Conservation (phyloP, 2,113 vertebrate genomes). For the Notarius lentiginosus region DNA sequence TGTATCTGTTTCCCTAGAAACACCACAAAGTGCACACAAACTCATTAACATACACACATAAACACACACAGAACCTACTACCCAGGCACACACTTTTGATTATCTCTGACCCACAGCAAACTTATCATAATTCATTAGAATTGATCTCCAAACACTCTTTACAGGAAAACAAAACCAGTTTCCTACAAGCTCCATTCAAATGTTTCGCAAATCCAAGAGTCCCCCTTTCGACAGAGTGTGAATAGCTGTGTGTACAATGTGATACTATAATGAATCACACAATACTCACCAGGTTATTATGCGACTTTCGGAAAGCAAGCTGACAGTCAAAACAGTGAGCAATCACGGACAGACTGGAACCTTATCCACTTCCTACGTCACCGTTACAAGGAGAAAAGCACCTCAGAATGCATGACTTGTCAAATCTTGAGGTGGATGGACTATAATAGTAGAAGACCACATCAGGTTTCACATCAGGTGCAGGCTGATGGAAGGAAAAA, state of each 20-base stretch:
- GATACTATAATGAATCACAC: neutral
- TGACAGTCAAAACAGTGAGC: neutral
- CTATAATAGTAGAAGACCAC: neutral
- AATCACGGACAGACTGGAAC: neutral
- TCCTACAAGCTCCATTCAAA: neutral
- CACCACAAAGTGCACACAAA: slow-evolving; percentile 72
- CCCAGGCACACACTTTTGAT: slow-evolving; percentile 3
- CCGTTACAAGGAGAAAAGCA: neutral
- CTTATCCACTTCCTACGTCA: too few species aligned
- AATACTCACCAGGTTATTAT: neutral
- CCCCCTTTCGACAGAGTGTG: neutral
- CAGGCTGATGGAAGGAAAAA: neutral
- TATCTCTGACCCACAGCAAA: neutral
- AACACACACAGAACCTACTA: neutral
- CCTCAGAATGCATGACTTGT: neutral
- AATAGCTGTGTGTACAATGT: neutral
- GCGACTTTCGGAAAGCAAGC: neutral
- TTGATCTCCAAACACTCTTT: neutral
- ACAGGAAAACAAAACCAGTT: neutral
- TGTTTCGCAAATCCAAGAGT: neutral
- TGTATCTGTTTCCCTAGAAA: slow-evolving; percentile 70
- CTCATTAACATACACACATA: slow-evolving; percentile 53
- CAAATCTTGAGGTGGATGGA: neutral
- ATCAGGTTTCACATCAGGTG: neutral
- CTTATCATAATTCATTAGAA: neutral